phyloP scores from a whole-genome alignment of 2,113 vertebrate genomes.

The Thinocorus orbignyianus region DNA sequence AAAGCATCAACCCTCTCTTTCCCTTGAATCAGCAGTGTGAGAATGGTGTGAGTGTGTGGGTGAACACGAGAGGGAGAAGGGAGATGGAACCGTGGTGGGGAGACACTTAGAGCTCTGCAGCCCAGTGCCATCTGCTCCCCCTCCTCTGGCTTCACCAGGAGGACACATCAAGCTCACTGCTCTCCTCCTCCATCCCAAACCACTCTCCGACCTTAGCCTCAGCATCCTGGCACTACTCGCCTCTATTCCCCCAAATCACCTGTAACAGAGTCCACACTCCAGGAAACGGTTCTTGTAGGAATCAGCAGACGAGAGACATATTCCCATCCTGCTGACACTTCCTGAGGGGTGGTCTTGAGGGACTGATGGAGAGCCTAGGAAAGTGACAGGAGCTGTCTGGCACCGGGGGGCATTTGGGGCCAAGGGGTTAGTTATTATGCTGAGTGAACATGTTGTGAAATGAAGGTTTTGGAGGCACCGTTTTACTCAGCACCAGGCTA shows the following conservation, averaged over 20 bases:
- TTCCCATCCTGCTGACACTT: not conserved
- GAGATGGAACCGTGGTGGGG: not conserved
- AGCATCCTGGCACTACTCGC: not conserved
- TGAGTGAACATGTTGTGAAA: slow-evolving; percentile 48
- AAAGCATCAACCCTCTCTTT: slow-evolving; percentile 33
- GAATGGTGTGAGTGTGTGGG: slow-evolving; percentile 58
- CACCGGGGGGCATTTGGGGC: not conserved
- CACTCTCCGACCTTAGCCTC: not conserved
- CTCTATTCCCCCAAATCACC: not conserved
- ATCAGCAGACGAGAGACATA: rapidly evolving
- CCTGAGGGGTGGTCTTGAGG: rapidly evolving
- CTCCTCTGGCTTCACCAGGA: not conserved
- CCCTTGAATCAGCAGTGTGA: slow-evolving; percentile 51
- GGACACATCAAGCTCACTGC: rapidly evolving
- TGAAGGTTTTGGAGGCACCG: slow-evolving; percentile 25
- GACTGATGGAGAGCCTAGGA: not conserved
- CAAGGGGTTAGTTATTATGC: not conserved
- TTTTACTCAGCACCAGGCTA: slow-evolving; percentile 66
- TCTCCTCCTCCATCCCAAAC: not conserved
- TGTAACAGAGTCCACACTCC: rapidly evolving
- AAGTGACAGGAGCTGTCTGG: not conserved
- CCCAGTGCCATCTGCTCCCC: not conserved
- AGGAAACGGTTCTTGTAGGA: not conserved
- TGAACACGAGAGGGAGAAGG: not conserved
- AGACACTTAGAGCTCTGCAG: not conserved